These are phyloP conservation scores for Melanotus villosus DNA, from an alignment of 2,888 invertebrate genomes.

Conservation along the genomic window DNA sequence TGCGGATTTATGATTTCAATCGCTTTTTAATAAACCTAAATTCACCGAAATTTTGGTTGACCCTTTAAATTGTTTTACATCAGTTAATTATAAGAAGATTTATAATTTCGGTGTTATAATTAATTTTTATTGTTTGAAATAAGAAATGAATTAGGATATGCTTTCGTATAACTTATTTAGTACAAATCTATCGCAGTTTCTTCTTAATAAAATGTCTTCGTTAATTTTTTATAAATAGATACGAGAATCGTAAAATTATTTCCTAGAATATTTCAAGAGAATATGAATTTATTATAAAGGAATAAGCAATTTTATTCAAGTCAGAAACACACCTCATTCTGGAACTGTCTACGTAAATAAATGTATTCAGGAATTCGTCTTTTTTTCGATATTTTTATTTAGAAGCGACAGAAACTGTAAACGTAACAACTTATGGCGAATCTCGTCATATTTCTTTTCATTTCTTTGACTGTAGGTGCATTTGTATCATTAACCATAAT, in stretches of 20 bases:
- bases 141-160: no score
- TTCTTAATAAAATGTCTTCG: no score
- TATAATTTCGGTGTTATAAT: no score
- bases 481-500: slow-evolving; percentile 26
- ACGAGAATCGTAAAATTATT: no score
- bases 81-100: no score
- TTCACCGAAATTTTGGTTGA: neutral
- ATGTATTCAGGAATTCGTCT: slow-evolving; percentile 17
- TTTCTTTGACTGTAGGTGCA: slow-evolving; percentile 10
- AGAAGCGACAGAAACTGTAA: slow-evolving; percentile 23
- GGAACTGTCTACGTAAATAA: slow-evolving; percentile 25
- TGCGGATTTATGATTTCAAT: neutral
- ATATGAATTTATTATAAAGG: neutral
- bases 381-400: slow-evolving; percentile 22
- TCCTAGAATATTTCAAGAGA: no score
- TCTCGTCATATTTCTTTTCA: slow-evolving; percentile 3
- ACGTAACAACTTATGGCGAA: neutral
- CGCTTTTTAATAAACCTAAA: neutral
- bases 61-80: neutral
- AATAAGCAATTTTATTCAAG: slow-evolving; percentile 22
- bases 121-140: no score
- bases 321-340: slow-evolving; percentile 20
- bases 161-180: no score
- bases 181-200: no score
- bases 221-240: no score